Evolutionary conservation across 2,113 vertebrate species (phyloP), one percentile per base, ranked within the genome.

Genomic region (Morone saxatilis): DNA sequence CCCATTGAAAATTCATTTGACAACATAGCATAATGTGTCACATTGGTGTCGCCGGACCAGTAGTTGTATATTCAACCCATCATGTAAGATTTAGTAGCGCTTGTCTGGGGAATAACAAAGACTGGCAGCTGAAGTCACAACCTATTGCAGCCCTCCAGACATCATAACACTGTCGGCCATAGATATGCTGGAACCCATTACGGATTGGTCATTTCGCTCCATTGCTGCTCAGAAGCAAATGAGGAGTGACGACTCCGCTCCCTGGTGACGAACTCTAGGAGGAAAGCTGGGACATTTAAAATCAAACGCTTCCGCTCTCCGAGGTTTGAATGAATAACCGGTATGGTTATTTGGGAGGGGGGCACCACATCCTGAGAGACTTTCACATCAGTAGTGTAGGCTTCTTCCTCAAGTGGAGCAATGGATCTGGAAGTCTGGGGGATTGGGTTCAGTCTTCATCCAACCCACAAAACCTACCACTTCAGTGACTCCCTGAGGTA

Each of bases 61-160:
- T 20, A 5, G 63, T 47, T 63, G 47, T 47, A 66, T 59, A 47
- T 70, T 77, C 62, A 70, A 40, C 54, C 75, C 68, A 81, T 85
- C 73, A 40, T 69, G 68, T 72, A 53, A 62, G 67, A 86, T 88
- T 85, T 80, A 67, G 51, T 45, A 68, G 45, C 66, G 43, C 51
- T 80, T 80, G 53, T 69, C 81, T 16, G 38, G 65, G 69, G 48
- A 71, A 77, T 90, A 86, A 89, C 84, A 67, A 67, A 70, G 78
- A 86, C 72, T 78, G 91, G 69, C 85, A 62, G 71, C 76, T 81
- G 57, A 48, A 91, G 71, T 91, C 84, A 50, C 73, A 83, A 76
- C 70, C 59, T 31, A 80, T 70, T 73, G 74, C 79, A 78, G n/a
- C 76, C 71, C 73, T 80, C 14, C 25, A 77, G 68, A 80, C 81